A percentile compares a stretch with the other conserved stretches of the same genome.
These are phyloP conservation scores for Petroica traversi DNA, from an alignment of 2,113 vertebrate species.

Conservation along the genomic window DNA sequence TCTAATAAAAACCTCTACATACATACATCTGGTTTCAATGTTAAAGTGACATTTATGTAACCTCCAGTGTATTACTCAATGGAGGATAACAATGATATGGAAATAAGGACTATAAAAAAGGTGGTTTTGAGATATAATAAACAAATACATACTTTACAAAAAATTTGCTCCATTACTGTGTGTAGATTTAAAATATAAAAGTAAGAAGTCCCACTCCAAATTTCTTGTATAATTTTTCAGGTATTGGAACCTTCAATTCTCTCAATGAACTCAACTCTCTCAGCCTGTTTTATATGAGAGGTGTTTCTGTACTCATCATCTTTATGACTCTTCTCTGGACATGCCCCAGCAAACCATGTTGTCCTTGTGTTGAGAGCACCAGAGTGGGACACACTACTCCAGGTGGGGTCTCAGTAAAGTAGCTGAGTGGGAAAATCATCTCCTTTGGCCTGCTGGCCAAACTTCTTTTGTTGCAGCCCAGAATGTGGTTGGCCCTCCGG, in stretches of 20 bases:
- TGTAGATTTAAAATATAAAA: not conserved
- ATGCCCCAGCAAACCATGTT: not conserved
- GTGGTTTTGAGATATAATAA: conserved; percentile 19
- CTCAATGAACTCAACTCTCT: not conserved
- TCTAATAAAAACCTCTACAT: conserved; percentile 47
- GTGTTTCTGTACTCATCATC: not conserved
- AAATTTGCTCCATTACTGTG: not conserved
- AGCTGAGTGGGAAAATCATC: not conserved
- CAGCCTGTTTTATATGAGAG: not conserved
- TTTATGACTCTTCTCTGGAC: not conserved
- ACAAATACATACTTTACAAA: not conserved
- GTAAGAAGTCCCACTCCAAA: not conserved
- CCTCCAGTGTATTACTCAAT: conserved; percentile 20
- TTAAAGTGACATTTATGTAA: conserved; percentile 36
- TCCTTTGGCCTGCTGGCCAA: not conserved
- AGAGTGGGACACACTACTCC: not conserved
- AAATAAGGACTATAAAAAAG: conserved; percentile 36
- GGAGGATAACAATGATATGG: conserved; percentile 12
- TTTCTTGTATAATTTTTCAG: not conserved
- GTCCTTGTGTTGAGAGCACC: not conserved
- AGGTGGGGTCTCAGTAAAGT: not conserved
- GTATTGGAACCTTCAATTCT: not conserved
- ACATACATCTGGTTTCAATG: conserved; percentile 50
- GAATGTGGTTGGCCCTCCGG: not conserved
- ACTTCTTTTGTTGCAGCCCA: not conserved